Evolutionary conservation across 2,113 vertebrate species (phyloP).

Genomic region (Saimiri boliviensis): DNA sequence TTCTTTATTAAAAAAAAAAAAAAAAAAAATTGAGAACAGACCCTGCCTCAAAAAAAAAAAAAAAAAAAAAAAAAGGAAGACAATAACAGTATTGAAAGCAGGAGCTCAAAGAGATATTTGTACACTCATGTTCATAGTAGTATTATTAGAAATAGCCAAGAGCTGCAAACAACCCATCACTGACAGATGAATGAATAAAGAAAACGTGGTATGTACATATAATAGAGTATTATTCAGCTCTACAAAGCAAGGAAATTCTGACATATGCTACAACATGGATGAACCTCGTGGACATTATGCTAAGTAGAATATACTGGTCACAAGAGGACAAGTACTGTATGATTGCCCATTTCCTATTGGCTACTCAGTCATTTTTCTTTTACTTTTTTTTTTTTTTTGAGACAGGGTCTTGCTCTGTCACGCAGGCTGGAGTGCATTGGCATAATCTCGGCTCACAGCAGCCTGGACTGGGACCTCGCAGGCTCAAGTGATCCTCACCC

Average conservation of each 20-base stretch:
- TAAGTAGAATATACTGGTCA: slow-evolving; percentile 4
- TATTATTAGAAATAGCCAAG: neutral
- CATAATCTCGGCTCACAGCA: too few relatives aligned
- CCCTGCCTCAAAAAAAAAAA: too few relatives aligned
- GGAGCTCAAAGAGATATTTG: neutral
- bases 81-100: neutral
- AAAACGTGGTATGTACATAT: too few relatives aligned
- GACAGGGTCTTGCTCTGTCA: neutral
- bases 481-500: too few relatives aligned
- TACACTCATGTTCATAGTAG: neutral
- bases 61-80: too few relatives aligned
- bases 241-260: slow-evolving; percentile 58
- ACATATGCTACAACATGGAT: slow-evolving; percentile 4
- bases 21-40: too few relatives aligned
- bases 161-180: neutral
- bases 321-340: neutral
- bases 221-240: too few relatives aligned
- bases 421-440: neutral
- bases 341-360: neutral
- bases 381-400: neutral
- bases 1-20: too few relatives aligned
- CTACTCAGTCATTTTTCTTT: neutral
- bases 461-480: too few relatives aligned
- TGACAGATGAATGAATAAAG: neutral
- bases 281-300: neutral